These are phyloP conservation scores for Leucoma salicis DNA, from an alignment of 2,888 invertebrate genomes.

Conservation along the genomic window DNA sequence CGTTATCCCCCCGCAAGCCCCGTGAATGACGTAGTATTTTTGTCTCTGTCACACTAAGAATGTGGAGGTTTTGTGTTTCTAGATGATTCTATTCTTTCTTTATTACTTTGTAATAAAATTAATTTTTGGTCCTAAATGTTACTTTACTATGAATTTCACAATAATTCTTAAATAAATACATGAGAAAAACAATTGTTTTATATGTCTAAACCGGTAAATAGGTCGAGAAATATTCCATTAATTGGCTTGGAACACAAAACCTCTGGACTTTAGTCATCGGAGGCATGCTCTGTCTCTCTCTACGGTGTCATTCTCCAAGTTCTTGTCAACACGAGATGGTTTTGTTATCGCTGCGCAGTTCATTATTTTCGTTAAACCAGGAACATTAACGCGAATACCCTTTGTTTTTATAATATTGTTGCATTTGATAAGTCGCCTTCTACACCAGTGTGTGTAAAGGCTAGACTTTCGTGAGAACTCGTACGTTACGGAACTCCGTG, in stretches of 20 bases:
- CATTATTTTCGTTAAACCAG: constrained; percentile 63
- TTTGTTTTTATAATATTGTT: constrained; percentile 55
- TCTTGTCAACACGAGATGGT: constrained; percentile 68
- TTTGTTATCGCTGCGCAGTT: constrained; percentile 73
- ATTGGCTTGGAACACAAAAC: constrained; percentile 71
- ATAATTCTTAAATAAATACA: neutral
- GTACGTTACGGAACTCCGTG: constrained; percentile 36
- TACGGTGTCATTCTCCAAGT: constrained; percentile 49
- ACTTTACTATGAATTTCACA: neutral
- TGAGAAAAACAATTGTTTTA: constrained; percentile 2
- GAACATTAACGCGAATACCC: constrained; percentile 51
- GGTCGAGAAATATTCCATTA: constrained; percentile 48
- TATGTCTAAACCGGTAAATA: constrained; percentile 9
- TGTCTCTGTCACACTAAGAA: constrained; percentile 32
- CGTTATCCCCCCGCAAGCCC: constrained; percentile 34
- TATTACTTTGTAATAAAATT: constrained; percentile 14
- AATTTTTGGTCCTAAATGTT: constrained; percentile 4
- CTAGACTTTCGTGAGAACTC: constrained; percentile 69
- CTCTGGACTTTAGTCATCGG: constrained; percentile 43
- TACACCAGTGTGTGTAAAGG: constrained; percentile 97
- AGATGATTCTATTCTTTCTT: constrained; percentile 49
- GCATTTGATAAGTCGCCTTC: constrained; percentile 86
- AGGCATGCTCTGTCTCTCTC: constrained; percentile 56
- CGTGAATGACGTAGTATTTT: constrained; percentile 44
- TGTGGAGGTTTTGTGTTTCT: constrained; percentile 75